A percentile compares a stretch with the other conserved stretches of the same genome.
Conservation (phyloP, 23 tunicate species). For the Oikopleura dioica region DNA sequence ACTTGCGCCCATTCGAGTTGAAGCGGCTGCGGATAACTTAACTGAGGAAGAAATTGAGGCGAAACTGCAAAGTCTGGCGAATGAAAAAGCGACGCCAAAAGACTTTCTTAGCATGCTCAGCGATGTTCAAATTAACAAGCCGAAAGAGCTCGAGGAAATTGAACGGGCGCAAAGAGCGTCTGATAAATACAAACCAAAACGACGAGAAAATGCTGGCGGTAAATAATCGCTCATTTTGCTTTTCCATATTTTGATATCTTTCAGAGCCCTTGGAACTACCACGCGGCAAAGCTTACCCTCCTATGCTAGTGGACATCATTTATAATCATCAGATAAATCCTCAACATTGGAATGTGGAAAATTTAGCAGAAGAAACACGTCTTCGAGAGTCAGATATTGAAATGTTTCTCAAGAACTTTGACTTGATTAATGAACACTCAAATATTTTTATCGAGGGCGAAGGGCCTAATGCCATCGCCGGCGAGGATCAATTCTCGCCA, state of each 20-base stretch:
- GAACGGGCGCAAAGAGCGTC: neutral
- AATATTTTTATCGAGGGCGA: neutral
- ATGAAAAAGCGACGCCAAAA: neutral
- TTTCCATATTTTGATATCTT: neutral
- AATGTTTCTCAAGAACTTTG: neutral
- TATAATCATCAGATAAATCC: neutral
- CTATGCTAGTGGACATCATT: too few species aligned
- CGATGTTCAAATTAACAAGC: neutral
- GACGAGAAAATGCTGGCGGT: too few species aligned
- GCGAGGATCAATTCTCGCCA: slow-evolving; percentile 5
- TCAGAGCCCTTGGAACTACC: too few species aligned
- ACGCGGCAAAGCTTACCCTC: too few species aligned
- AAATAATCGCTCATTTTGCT: neutral
- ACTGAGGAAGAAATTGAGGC: neutral
- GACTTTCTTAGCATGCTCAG: neutral
- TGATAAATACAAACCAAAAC: too few species aligned
- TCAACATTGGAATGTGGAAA: neutral
- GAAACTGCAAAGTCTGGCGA: neutral
- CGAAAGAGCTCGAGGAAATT: slow-evolving; percentile 3
- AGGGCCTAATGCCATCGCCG: neutral
- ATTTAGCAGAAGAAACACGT: neutral
- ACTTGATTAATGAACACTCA: neutral
- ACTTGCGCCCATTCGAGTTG: neutral
- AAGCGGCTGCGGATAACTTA: neutral
- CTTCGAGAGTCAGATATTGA: neutral